Conservation (phyloP, 2,113 vertebrate species). For the Cyanistes caeruleus region DNA sequence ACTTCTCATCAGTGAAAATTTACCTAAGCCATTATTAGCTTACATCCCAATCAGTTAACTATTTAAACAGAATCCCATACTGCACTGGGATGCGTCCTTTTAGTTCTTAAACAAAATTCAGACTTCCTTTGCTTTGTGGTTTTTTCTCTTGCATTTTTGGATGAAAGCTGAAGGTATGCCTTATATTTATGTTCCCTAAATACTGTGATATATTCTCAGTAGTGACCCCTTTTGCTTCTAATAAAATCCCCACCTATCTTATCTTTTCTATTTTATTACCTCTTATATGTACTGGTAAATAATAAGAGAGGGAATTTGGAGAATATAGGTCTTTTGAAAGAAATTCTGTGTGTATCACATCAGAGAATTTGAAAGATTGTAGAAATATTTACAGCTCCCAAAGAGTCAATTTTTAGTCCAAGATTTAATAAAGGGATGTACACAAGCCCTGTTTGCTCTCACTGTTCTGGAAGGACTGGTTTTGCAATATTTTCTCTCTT, state of each 20-base stretch:
- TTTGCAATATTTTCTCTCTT: conserved; percentile 24
- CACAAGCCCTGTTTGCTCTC: neutral
- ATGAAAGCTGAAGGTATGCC: neutral
- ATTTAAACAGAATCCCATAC: neutral
- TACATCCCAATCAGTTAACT: neutral
- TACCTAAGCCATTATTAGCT: neutral
- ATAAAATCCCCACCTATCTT: neutral
- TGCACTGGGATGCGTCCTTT: neutral
- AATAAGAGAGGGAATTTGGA: neutral
- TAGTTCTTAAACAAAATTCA: neutral
- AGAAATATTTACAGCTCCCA: neutral
- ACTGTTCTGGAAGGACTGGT: neutral
- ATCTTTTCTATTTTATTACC: neutral
- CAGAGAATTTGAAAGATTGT: neutral
- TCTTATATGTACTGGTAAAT: neutral
- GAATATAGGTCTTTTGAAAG: neutral
- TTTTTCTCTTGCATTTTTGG: neutral
- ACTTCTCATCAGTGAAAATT: neutral
- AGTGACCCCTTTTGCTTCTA: neutral
- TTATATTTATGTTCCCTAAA: neutral
- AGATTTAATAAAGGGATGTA: neutral
- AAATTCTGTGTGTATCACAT: neutral
- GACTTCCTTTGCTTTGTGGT: neutral
- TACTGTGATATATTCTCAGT: neutral
- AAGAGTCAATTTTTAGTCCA: neutral